Evolutionary conservation across 2,113 vertebrate genomes (phyloP).

Genomic region (Chiloscyllium plagiosum): DNA sequence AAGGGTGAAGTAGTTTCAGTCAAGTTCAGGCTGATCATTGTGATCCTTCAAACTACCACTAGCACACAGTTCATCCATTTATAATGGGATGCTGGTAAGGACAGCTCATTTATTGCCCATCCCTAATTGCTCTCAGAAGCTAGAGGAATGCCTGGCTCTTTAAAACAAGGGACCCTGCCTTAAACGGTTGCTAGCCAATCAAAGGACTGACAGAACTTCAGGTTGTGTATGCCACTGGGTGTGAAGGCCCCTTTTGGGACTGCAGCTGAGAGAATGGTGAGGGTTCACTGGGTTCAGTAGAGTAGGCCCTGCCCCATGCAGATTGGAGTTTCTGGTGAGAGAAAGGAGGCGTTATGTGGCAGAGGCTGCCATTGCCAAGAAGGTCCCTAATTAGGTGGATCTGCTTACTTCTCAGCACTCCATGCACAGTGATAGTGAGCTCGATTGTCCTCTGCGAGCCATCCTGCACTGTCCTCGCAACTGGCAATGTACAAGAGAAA

Average conservation of each 20-base stretch:
- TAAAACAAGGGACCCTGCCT: not conserved
- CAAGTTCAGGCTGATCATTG: not conserved
- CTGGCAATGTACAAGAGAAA: not conserved
- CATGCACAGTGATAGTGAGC: not conserved
- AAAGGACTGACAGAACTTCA: no score
- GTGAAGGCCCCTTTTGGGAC: no score
- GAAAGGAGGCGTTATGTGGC: not conserved
- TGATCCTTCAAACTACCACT: not conserved
- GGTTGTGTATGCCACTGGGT: no score
- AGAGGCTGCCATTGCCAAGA: not conserved
- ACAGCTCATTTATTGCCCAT: not conserved
- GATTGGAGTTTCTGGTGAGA: not conserved
- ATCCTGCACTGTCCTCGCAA: no score
- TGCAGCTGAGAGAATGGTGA: not conserved
- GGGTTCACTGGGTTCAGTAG: not conserved
- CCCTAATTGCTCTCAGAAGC: no score
- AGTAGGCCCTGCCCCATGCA: not conserved
- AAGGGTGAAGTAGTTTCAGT: not conserved
- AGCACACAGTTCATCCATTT: not conserved
- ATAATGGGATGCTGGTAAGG: not conserved
- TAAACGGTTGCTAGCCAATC: no score
- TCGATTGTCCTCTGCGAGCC: not conserved
- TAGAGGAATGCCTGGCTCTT: not conserved
- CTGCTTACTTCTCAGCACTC: no score
- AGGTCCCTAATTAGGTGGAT: no score